Base-by-base conservation (phyloP, 2,797 vertebrate species). In the Acanthurus tractus region DNA sequence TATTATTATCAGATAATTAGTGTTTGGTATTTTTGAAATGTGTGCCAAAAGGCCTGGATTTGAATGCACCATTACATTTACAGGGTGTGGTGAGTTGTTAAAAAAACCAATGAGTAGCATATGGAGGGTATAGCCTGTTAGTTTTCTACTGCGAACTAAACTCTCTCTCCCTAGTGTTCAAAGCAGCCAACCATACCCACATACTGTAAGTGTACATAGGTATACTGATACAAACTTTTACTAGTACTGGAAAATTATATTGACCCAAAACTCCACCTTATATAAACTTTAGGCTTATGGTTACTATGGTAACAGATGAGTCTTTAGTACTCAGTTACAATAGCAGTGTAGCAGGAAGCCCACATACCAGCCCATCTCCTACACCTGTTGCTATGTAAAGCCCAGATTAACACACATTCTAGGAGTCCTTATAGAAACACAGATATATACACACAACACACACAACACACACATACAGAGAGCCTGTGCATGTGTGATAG, bases 291-390 rank as follows among this genome's bases (percentile, higher is more conserved):
- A 12, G 0, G 7, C 14, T 11, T 70, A 63, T 86, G 70, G 80
- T 68, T 72, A 22, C 61, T 4, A 8, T 69, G 14, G 61, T 76
- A 82, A 78, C 70, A 70, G 20, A 68, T 10, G 62, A 70, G 78
- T 78, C 54, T 40, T 10, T n/a, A 48, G 13, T 48, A 55, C 63
- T 73, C 63, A 74, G 55, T 76, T 79, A 74, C 45, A 75, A 53
- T 78, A 78, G 70, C 75, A 65, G 76, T n/a, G n/a, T n/a, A n/a
- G n/a, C 77, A 88, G 78, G 79, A 83, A 87, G 81, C 71, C 71
- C 82, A 84, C 73, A 62, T 46, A 57, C 20, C 74, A 59, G 40
- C 78, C 79, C 79, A 74, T 74, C 70, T 62, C 65, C 50, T 75
- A 36, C 59, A 70, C 80, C 68, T 81, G 86, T 78, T 91, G 72